Evolutionary conservation across 2,113 vertebrate species (phyloP), one percentile per base, ranked within the genome.

Genomic region (Brachypodius melanocephalos): DNA sequence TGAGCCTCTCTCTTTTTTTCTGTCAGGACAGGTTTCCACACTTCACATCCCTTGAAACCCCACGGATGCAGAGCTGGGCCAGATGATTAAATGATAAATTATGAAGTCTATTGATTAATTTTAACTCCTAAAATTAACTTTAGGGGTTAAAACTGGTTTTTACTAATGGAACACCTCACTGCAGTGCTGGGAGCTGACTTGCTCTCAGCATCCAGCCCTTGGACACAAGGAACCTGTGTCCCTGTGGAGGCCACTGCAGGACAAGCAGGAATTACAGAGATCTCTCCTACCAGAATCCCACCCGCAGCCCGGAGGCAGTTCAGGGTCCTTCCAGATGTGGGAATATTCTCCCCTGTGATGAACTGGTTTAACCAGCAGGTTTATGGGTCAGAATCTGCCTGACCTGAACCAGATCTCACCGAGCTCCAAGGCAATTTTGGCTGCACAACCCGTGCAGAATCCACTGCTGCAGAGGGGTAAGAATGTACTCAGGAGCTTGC

Each of bases 1-100:
- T 48, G 26, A 28, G 42, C 78, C 89, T 71, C 89, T 71, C 26
- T 8, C 43, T 5, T 83, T 14, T 92, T 75, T 45, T 12, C 85
- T 90, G 89, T 94, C 80, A 72, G 29, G 69, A 94, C 78, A 61
- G 55, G 93, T 92, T 95, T 96, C 90, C 94, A 76, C 85, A 93
- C 74, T 95, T 90, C 78, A 69, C 42, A 20, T 92, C 24, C 36
- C 75, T 40, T 29, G 76, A 85, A 94, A 95, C 34, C 48, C 34
- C 57, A 34, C 2, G 25, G 86, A 82, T 55, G 51, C 62, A 80
- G 79, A 86, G 59, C 87, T 86, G 61, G 55, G 51, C 62, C 72
- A 51, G 57, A 80, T 2, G 71, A 90, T 10, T 43, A 85, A 89
- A 79, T 48, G 34, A 89, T 59, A 61, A 85, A 46, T 79, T 22